Evolutionary conservation across 2,888 invertebrate genomes (phyloP).

Genomic region (Lasioglossum oenotherae): DNA sequence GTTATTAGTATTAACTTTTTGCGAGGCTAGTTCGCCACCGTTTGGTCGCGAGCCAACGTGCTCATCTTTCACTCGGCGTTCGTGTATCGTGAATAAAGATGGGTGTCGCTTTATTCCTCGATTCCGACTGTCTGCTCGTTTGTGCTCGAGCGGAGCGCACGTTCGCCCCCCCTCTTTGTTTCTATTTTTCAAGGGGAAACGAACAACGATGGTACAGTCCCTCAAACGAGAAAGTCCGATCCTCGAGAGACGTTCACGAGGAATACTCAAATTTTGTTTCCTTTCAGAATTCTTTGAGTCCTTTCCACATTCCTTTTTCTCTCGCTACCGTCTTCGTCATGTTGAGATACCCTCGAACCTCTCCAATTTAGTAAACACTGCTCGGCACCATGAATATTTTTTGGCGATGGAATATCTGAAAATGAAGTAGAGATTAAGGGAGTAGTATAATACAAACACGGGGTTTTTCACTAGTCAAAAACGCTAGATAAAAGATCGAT

Average conservation of each 20-base stretch:
- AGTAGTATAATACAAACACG: too few species aligned
- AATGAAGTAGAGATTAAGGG: not conserved
- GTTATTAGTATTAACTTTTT: conserved; percentile 20
- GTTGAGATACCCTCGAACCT: not conserved
- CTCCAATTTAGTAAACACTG: conserved; percentile 13
- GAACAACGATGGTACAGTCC: conserved; percentile 42
- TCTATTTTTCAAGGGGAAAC: conserved; percentile 39
- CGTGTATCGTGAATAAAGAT: conserved; percentile 43
- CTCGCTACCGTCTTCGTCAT: conserved; percentile 1
- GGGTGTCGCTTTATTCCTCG: conserved; percentile 42
- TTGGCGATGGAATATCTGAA: not conserved
- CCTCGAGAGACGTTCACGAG: conserved; percentile 21
- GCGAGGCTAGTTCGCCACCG: not conserved
- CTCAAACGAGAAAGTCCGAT: conserved; percentile 28
- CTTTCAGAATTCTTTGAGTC: conserved; percentile 24
- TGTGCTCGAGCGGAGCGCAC: conserved; percentile 30
- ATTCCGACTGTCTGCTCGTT: conserved; percentile 48
- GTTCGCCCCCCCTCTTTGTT: conserved; percentile 47
- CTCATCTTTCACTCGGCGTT: conserved; percentile 21
- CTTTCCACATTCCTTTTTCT: not conserved
- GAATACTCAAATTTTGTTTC: conserved; percentile 38
- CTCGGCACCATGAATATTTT: conserved; percentile 1
- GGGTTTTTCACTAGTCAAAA: too few species aligned
- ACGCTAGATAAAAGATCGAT: too few species aligned
- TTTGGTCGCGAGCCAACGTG: conserved; percentile 32